A percentile compares a stretch with the other conserved stretches of the same genome.
These are phyloP conservation scores for Xanthorhoe spadicearia DNA, from an alignment of 2,888 invertebrate genomes.

Conservation along the genomic window DNA sequence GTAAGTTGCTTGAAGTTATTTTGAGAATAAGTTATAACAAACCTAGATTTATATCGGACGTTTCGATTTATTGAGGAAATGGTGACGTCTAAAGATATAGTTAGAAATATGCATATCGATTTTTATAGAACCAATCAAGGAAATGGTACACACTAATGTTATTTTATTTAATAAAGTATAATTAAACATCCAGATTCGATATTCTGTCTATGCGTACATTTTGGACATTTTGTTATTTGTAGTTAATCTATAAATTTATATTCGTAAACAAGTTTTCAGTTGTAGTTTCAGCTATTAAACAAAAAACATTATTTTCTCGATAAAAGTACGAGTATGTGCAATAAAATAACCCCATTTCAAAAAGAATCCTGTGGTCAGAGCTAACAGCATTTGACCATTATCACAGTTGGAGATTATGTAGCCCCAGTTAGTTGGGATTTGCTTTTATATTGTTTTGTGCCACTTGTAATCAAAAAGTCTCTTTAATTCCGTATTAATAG, in stretches of 20 bases:
- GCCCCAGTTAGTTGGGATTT: constrained; percentile 35
- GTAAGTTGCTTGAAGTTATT: constrained; percentile 3
- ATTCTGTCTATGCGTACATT: no score
- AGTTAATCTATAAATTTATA: no score
- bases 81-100: no score
- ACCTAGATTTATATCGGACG: no score
- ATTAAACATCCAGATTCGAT: no score
- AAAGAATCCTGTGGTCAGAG: constrained; percentile 48
- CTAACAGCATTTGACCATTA: constrained; percentile 67
- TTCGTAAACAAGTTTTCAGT: not conserved
- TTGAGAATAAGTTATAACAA: not conserved
- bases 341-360: constrained; percentile 31
- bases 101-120: no score
- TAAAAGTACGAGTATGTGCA: constrained; percentile 18
- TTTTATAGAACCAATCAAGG: no score
- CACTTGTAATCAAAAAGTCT: not conserved
- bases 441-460: constrained; percentile 28
- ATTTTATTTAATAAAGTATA: no score
- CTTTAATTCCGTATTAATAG: not conserved
- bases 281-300: not conserved
- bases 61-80: no score
- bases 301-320: not conserved
- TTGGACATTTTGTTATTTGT: no score
- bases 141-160: no score
- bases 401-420: constrained; percentile 49